Evolutionary conservation across 2,888 invertebrate genomes (phyloP).

Genomic region (Ashinkailepas kermadecensis): DNA sequence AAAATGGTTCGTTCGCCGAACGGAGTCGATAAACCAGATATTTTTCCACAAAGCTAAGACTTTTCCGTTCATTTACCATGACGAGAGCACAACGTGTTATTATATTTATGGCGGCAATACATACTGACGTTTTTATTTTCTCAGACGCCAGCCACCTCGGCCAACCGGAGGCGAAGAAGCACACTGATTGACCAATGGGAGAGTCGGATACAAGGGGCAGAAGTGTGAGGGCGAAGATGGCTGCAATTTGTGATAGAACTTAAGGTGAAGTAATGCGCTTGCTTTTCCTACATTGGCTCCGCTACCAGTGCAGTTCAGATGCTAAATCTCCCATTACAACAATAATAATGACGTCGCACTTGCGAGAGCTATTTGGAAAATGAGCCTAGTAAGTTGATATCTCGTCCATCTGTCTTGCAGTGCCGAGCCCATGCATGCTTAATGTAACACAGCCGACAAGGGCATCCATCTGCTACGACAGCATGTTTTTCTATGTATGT

Average conservation of each 20-base stretch:
- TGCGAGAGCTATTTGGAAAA: too few species aligned
- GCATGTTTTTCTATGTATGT: too few species aligned
- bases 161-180: conserved; percentile 35
- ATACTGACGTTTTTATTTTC: neutral
- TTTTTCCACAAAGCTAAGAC: neutral
- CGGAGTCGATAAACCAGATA: neutral
- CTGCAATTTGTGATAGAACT: neutral
- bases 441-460: too few species aligned
- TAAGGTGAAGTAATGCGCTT: neutral
- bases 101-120: too few species aligned
- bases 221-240: conserved; percentile 26
- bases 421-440: too few species aligned
- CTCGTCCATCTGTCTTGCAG: too few species aligned
- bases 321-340: too few species aligned
- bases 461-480: too few species aligned
- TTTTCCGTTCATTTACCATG: neutral
- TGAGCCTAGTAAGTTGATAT: too few species aligned
- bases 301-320: too few species aligned
- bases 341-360: too few species aligned
- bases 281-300: too few species aligned
- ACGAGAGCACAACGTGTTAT: neutral
- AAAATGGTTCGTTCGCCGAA: neutral
- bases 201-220: conserved; percentile 54
- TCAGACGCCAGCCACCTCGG: neutral
- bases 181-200: conserved; percentile 74